phyloP scores from a whole-genome alignment of 2,797 vertebrate genomes.

The Pempheris klunzingeri region DNA sequence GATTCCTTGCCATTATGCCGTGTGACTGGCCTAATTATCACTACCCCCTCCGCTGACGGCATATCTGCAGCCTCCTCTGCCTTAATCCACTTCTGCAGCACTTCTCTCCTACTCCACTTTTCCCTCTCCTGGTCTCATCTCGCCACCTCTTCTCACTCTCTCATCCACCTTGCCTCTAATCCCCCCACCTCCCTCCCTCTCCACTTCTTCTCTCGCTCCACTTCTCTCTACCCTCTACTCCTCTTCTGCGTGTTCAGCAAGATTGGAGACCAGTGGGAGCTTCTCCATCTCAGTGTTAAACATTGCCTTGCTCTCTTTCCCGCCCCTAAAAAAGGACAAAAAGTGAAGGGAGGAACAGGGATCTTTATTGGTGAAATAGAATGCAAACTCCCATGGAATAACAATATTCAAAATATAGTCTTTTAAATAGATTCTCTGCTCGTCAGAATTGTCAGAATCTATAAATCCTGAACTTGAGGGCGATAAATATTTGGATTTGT shows the following conservation, averaged over 20 bases:
- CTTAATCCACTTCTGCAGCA: conserved; percentile 74
- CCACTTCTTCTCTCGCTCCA: conserved; percentile 48
- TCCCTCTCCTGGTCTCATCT: conserved; percentile 63
- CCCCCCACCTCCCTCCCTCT: conserved; percentile 27
- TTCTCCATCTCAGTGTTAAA: conserved; percentile 57
- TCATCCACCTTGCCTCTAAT: conserved; percentile 73
- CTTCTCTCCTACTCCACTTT: conserved; percentile 69
- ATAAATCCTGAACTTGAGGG: neutral
- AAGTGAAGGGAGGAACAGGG: neutral
- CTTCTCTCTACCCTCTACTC: conserved; percentile 56
- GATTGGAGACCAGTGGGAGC: conserved; percentile 67
- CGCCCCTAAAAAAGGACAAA: conserved; percentile 19
- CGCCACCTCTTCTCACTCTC: conserved; percentile 67
- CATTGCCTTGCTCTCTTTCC: conserved; percentile 35
- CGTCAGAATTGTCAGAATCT: neutral
- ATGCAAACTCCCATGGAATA: conserved; percentile 4
- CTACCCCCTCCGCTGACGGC: conserved; percentile 34
- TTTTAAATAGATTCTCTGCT: neutral
- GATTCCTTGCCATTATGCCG: conserved; percentile 78
- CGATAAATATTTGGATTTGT: conserved; percentile 1
- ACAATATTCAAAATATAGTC: neutral
- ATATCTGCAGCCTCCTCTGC: conserved; percentile 68
- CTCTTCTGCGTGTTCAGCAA: conserved; percentile 76
- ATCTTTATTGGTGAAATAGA: conserved; percentile 30
- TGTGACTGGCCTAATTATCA: conserved; percentile 84